Conservation (phyloP, 2,797 vertebrate genomes). For the Sandelia bainsii region DNA sequence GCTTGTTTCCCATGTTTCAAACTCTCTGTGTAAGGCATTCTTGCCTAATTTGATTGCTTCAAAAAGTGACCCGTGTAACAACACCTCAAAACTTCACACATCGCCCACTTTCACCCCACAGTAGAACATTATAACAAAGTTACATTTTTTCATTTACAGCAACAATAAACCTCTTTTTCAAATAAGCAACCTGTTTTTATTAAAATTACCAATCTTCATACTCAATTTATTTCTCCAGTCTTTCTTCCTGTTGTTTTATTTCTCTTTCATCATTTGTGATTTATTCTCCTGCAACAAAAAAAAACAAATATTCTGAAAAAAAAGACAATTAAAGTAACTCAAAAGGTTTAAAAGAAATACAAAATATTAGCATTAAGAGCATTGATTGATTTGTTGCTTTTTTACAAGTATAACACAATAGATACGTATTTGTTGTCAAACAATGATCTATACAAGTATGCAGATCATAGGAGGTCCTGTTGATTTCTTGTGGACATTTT, state of each 20-base stretch:
- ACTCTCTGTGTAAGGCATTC: constrained; percentile 5
- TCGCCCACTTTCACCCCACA: constrained; percentile 46
- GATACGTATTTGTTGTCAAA: too few relatives aligned
- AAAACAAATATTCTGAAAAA: background rate
- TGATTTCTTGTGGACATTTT: too few relatives aligned
- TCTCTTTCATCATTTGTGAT: constrained; percentile 9
- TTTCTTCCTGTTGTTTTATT: constrained; percentile 35
- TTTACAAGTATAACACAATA: too few relatives aligned
- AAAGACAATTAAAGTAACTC: background rate
- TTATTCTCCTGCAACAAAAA: constrained; percentile 51
- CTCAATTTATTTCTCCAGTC: constrained; percentile 24
- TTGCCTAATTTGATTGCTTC: constrained; percentile 49
- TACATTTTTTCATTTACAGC: constrained; percentile 65
- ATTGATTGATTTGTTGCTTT: too few relatives aligned
- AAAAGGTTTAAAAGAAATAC: background rate
- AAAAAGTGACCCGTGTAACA: constrained; percentile 63
- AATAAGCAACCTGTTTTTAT: constrained; percentile 42
- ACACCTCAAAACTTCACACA: constrained; percentile 34
- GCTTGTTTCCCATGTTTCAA: background rate
- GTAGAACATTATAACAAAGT: constrained; percentile 70
- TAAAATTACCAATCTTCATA: constrained; percentile 26
- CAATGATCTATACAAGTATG: too few relatives aligned
- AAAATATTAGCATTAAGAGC: too few relatives aligned
- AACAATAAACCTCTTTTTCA: constrained; percentile 63
- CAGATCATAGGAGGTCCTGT: too few relatives aligned